A percentile compares a stretch with the other conserved stretches of the same genome.
Evolutionary conservation across 2,888 invertebrate species (phyloP).

Genomic region (Diploptera punctata): DNA sequence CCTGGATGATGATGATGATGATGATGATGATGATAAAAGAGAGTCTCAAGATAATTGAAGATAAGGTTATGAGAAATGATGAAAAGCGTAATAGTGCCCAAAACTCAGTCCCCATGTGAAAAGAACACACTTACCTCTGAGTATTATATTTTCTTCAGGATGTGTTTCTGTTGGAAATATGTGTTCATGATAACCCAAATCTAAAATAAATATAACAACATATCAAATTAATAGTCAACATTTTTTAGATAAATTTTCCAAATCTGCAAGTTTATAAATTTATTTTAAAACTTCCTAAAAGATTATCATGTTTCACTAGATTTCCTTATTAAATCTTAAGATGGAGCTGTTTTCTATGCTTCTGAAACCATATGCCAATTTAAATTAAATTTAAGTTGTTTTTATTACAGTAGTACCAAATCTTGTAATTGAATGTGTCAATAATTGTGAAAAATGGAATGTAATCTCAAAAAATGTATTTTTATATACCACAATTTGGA

Average conservation of each 20-base stretch:
- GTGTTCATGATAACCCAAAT: background rate
- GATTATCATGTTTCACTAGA: too few species aligned
- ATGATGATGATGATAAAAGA: background rate
- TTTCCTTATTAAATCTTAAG: too few species aligned
- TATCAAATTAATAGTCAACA: background rate
- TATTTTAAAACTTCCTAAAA: background rate
- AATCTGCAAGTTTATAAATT: background rate
- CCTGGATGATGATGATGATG: too few species aligned
- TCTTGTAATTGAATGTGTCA: too few species aligned
- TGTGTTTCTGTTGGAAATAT: slow-evolving; percentile 5
- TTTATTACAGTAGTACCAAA: too few species aligned
- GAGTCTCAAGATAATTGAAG: background rate
- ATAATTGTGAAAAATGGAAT: too few species aligned
- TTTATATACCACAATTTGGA: too few species aligned
- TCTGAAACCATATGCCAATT: too few species aligned
- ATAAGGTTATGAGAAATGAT: background rate
- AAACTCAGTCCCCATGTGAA: background rate
- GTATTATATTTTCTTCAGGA: slow-evolving; percentile 1
- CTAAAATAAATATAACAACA: background rate
- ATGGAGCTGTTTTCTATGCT: too few species aligned
- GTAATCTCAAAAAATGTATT: too few species aligned
- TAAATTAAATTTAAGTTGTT: too few species aligned
- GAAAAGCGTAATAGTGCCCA: background rate
- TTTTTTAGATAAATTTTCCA: background rate
- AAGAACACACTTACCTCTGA: slow-evolving; percentile 4